phyloP scores from a whole-genome alignment of 2,888 invertebrate genomes.

The Coleophora flavipennella region DNA sequence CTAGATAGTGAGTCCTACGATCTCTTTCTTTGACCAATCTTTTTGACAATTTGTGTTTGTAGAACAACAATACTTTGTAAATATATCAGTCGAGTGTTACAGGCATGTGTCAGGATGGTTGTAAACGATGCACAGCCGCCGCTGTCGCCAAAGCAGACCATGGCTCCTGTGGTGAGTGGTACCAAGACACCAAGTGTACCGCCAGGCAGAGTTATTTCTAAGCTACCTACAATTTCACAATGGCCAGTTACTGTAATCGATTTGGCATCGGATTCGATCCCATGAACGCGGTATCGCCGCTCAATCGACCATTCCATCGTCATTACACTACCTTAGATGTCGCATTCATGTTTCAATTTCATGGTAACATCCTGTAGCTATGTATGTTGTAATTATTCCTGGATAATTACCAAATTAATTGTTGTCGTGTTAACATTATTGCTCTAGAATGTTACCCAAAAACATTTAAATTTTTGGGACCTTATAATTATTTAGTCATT shows the following conservation, averaged over 20 bases:
- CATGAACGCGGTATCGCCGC: not conserved
- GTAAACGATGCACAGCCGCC: slow-evolving; percentile 56
- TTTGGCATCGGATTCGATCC: not conserved
- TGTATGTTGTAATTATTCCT: not conserved
- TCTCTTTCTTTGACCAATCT: no score
- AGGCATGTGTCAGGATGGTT: slow-evolving; percentile 44
- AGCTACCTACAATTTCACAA: not conserved
- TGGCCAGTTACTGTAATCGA: not conserved
- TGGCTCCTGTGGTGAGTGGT: slow-evolving; percentile 54
- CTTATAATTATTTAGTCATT: not conserved
- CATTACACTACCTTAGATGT: not conserved
- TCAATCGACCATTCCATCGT: not conserved
- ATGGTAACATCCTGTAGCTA: not conserved
- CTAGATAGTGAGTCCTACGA: no score
- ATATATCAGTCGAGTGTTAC: slow-evolving; percentile 46
- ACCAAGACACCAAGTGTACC: not conserved
- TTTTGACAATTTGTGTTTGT: no score
- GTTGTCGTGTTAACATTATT: not conserved
- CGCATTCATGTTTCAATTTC: not conserved
- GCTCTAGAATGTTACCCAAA: not conserved
- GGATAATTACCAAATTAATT: slow-evolving; percentile 1
- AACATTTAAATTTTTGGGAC: no score
- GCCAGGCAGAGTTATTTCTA: not conserved
- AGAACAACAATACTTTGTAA: not conserved
- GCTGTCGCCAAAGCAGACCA: slow-evolving; percentile 46